Base-by-base conservation (phyloP, 2,888 invertebrate species). In the Stegophylla sp. region DNA sequence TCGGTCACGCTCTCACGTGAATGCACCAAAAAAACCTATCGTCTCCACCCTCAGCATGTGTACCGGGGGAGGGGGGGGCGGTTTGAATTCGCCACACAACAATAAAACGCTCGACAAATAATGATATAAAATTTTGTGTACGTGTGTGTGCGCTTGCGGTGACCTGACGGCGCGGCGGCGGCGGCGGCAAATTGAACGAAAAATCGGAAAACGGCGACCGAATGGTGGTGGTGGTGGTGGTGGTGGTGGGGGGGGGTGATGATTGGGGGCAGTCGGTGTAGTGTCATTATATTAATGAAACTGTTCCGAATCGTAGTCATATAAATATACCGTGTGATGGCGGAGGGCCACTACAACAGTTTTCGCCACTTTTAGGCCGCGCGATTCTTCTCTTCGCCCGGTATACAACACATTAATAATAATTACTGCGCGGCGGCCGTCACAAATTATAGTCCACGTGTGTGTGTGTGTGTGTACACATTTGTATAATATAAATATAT, bases 221-320 rank as follows among this genome's bases (percentile, higher is more conserved):
- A 51, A n/a, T 20, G 13, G n/a, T 0, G 9, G 20, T 0, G n/a
- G 5, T 4, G 7, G 51, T n/a, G 51, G 51, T 23, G 43, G 26
- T 20, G 13, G n/a, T 0, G 9, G 20, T 0, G n/a, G 5, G 4
- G 7, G 51, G n/a, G n/a, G n/a, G n/a, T n/a, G 51, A 28, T 23
- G 43, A 17, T 20, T n/a, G n/a, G n/a, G n/a, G n/a, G n/a, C n/a
- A n/a, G n/a, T n/a, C n/a, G n/a, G n/a, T n/a, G n/a, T n/a, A 28
- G 28, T 63, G 74, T 74, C 61, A 63, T 74, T 74, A 48, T 74
- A 74, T 63, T 74, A 61, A 63, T 74, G 74, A 74, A 74, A 74
- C 63, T 20, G 63, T 74, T 74, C 45, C 61, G 45, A 63, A 74
- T 34, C 48, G 74, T 74, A 53, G 43, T 73, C 48, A 20, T 20